Base-by-base conservation (phyloP, 2,888 invertebrate species). In the Bibio marci region DNA sequence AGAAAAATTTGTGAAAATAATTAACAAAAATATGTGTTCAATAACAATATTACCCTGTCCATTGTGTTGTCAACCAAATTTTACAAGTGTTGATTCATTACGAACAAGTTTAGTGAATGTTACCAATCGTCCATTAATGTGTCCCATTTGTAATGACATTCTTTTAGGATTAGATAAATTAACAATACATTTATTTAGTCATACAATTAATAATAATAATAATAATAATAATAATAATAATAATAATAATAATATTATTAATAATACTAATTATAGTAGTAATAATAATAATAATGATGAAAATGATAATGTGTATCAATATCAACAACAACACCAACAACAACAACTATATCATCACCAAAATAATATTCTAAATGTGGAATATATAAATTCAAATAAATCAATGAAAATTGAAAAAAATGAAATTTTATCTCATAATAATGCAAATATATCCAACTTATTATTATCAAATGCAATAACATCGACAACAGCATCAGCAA, bases 141-240 rank as follows among this genome's bases (percentile, higher is more conserved):
- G 86, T 55, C 85, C 85, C 12, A 73, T 85, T 43, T 86, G 86
- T 54, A 71, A 73, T 50, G 81, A 83, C 51, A 65, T 74, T 48
- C 65, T 85, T 15, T 62, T 71, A 45, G 85, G 85, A 2, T 66
- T 86, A 46, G 85, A 85, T 57, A 85, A 85, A 63, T 64, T 85
- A 37, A 85, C 85, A 1, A 81, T 85, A 52, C 85, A 86, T 59
- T 64, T 86, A 46, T 83, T 85, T 52, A 75, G 75, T 43, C 85
- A 85, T 54, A 70, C 74, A 6, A 54, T 48, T 33, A 18, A 19
- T 17, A 22, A 18, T 17, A 30, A 31, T 37, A 30, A 37, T 25
- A 35, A 22, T n/a, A 13, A 25, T 25, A 31, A 30, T 37, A 15
- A 32, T 32, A 22, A 22, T 22, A 22, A 22, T 22, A 22, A 22